These are phyloP conservation scores for Nowickia ferox DNA, from an alignment of 2,888 invertebrate genomes.

Conservation along the genomic window DNA sequence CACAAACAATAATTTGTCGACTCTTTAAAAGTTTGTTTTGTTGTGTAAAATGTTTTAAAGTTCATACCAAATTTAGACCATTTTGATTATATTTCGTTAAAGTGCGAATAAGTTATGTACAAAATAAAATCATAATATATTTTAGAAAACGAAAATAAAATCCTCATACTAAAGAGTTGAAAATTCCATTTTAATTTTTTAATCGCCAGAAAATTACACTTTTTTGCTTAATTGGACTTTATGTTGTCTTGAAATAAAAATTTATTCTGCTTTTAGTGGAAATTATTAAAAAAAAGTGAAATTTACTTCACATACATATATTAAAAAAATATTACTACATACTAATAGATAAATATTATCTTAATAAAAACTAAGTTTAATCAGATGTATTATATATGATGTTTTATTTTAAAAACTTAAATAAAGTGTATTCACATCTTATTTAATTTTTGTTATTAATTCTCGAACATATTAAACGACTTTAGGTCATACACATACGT, in stretches of 20 bases:
- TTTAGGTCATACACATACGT: no score
- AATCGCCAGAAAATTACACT: conserved; percentile 50
- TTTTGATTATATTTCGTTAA: conserved; percentile 21
- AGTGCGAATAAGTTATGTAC: conserved; percentile 18
- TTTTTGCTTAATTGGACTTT: conserved; percentile 55
- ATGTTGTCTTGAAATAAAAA: conserved; percentile 63
- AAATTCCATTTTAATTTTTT: conserved; percentile 29
- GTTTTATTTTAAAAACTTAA: conserved; percentile 53
- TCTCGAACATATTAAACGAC: no score
- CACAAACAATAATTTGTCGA: conserved; percentile 6
- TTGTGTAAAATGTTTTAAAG: conserved; percentile 19
- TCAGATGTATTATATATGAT: conserved; percentile 59
- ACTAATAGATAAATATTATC: conserved; percentile 17
- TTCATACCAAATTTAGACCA: conserved; percentile 11
- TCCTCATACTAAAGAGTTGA: conserved; percentile 10
- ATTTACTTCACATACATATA: conserved; percentile 52
- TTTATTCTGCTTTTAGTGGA: conserved; percentile 46
- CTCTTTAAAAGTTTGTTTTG: conserved; percentile 41
- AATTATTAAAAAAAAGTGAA: conserved; percentile 62
- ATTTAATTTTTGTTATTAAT: no score
- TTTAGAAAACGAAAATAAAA: conserved; percentile 8
- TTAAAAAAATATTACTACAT: background rate
- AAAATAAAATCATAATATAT: conserved; percentile 9
- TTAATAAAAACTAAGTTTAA: conserved; percentile 41
- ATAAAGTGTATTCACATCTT: conserved; percentile 58